A percentile compares a stretch with the other conserved stretches of the same genome.
These are phyloP conservation scores for Tinea pellionella DNA, from an alignment of 2,888 invertebrate species.

Conservation along the genomic window DNA sequence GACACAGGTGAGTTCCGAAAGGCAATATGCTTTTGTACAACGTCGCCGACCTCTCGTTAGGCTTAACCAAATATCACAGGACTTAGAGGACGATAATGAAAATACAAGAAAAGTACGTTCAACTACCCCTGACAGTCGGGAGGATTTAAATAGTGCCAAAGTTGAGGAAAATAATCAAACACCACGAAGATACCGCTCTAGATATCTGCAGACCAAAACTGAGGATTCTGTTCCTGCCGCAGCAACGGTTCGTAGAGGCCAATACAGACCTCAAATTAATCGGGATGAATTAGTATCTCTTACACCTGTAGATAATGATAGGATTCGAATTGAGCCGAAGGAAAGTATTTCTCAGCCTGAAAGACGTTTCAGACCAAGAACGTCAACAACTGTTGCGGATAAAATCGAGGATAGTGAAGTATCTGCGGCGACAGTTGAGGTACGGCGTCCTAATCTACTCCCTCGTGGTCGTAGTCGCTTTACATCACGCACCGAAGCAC, in stretches of 20 bases:
- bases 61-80: conserved; percentile 51
- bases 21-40: conserved; percentile 58
- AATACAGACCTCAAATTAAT: conserved; percentile 38
- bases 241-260: conserved; percentile 42
- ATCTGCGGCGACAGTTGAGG: conserved; percentile 52
- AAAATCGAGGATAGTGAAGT: conserved; percentile 44
- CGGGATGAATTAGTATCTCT: conserved; percentile 66
- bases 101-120: conserved; percentile 50
- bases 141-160: conserved; percentile 30
- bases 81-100: conserved; percentile 31
- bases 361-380: conserved; percentile 27
- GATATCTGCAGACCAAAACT: conserved; percentile 26
- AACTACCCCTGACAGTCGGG: conserved; percentile 59
- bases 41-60: conserved; percentile 48
- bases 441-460: conserved; percentile 37
- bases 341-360: conserved; percentile 23
- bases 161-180: conserved; percentile 23
- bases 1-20: conserved; percentile 67
- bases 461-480: conserved; percentile 49
- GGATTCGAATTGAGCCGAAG: conserved; percentile 29
- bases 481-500: conserved; percentile 33
- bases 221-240: conserved; percentile 52
- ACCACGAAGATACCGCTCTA: conserved; percentile 34
- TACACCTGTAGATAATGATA: conserved; percentile 34
- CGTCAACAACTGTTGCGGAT: conserved; percentile 33